Conservation (phyloP, 1,140 invertebrate genomes). For the Anastrepha obliqua region DNA sequence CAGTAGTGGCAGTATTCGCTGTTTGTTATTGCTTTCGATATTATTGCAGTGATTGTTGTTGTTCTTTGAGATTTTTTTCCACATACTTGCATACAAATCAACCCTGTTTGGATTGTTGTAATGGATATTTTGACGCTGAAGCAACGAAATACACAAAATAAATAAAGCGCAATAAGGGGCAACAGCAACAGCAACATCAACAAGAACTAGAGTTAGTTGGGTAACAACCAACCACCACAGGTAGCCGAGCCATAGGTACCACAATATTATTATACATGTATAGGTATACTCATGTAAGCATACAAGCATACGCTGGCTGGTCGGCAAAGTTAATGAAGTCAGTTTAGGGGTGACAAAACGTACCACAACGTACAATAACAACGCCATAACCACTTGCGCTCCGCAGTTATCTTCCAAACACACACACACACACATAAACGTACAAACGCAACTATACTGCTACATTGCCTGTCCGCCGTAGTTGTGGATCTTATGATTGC, state of each 20-base stretch:
- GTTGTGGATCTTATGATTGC: background rate
- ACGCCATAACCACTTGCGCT: background rate
- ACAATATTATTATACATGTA: background rate
- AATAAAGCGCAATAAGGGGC: conserved; percentile 53
- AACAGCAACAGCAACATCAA: conserved; percentile 33
- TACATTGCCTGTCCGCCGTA: too few species aligned
- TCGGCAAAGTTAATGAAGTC: background rate
- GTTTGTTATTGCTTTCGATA: background rate
- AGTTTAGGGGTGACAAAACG: background rate
- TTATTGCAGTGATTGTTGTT: background rate
- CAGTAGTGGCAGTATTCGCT: background rate
- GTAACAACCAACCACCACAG: conserved; percentile 12
- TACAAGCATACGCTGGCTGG: background rate
- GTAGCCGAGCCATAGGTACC: background rate
- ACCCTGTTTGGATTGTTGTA: conserved; percentile 73
- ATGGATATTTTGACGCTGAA: conserved; percentile 74
- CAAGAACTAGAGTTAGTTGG: conserved; percentile 3
- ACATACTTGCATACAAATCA: conserved; percentile 3
- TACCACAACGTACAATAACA: background rate
- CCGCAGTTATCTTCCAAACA: background rate
- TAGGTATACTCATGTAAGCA: background rate
- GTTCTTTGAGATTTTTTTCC: background rate
- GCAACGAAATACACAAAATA: conserved; percentile 71
- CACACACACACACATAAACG: background rate
- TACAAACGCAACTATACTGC: background rate